phyloP scores from a whole-genome alignment of 2,888 invertebrate genomes.

The Polymixis flavicincta region DNA sequence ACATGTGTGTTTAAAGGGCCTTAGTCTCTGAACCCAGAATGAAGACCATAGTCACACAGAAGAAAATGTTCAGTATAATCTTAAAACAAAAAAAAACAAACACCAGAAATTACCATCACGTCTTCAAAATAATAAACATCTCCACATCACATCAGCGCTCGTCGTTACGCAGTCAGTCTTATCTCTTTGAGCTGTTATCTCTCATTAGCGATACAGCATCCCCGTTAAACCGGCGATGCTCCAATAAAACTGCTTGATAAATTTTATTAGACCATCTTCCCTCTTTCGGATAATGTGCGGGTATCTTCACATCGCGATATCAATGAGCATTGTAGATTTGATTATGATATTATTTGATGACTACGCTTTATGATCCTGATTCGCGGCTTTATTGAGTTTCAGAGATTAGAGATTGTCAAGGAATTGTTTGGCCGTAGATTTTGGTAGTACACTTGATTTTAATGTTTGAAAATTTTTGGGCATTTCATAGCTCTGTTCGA shows the following conservation, averaged over 20 bases:
- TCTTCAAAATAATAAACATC: slow-evolving; percentile 24
- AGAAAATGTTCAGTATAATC: neutral
- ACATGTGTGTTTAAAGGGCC: too few species aligned
- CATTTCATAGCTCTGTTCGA: slow-evolving; percentile 5
- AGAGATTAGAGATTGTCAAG: slow-evolving; percentile 52
- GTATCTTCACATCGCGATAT: slow-evolving; percentile 58
- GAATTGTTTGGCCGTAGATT: slow-evolving; percentile 39
- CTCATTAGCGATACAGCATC: slow-evolving; percentile 79
- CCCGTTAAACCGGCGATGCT: slow-evolving; percentile 73
- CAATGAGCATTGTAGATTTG: slow-evolving; percentile 66
- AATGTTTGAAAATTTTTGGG: slow-evolving; percentile 15
- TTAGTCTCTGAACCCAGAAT: neutral
- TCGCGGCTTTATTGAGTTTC: slow-evolving; percentile 52
- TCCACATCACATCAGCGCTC: slow-evolving; percentile 26
- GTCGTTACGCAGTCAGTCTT: slow-evolving; percentile 32
- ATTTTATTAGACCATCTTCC: slow-evolving; percentile 69
- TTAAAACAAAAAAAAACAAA: slow-evolving; percentile 17
- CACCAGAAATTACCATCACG: slow-evolving; percentile 10
- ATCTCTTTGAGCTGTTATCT: slow-evolving; percentile 71
- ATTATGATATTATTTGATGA: slow-evolving; percentile 62
- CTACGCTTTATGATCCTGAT: slow-evolving; percentile 55
- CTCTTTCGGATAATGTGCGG: slow-evolving; percentile 53
- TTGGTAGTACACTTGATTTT: slow-evolving; percentile 9
- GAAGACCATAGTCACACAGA: neutral
- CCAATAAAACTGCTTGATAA: slow-evolving; percentile 79